Conservation (phyloP, 2,113 vertebrate species). For the Xiphophorus couchianus region DNA sequence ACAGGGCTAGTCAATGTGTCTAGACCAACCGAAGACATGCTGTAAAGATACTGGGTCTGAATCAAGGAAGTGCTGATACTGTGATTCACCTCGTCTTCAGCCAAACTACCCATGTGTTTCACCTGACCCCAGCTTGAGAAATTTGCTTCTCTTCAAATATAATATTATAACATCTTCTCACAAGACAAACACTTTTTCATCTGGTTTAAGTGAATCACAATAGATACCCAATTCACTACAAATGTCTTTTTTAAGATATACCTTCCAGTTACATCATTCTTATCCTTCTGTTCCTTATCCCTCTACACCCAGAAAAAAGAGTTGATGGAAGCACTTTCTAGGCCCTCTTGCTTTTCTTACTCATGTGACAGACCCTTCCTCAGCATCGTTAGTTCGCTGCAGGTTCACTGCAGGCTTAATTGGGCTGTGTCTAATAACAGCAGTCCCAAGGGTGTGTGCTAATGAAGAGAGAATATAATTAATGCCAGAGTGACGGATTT, state of each 20-base stretch:
- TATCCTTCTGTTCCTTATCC: constrained; percentile 40
- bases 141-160: background rate
- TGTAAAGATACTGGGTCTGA: constrained; percentile 56
- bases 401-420: constrained; percentile 76
- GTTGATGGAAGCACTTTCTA: constrained; percentile 43
- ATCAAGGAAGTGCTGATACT: constrained; percentile 63
- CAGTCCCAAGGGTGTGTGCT: constrained; percentile 62
- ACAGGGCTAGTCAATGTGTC: constrained; percentile 70
- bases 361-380: constrained; percentile 48
- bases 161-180: no score
- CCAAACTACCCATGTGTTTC: constrained; percentile 38
- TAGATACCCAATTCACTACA: constrained; percentile 35
- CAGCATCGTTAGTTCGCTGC: constrained; percentile 68
- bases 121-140: constrained; percentile 28
- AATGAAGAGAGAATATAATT: constrained; percentile 80
- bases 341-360: constrained; percentile 47
- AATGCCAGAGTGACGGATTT: constrained; percentile 75
- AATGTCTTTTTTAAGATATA: constrained; percentile 32
- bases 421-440: constrained; percentile 76
- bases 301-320: constrained; percentile 19
- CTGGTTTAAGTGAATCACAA: constrained; percentile 5
- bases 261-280: constrained; percentile 51
- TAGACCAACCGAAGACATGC: constrained; percentile 67
- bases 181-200: no score
- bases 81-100: constrained; percentile 55